Evolutionary conservation across 2,888 invertebrate genomes (phyloP).

Genomic region (Nycteola revayana): DNA sequence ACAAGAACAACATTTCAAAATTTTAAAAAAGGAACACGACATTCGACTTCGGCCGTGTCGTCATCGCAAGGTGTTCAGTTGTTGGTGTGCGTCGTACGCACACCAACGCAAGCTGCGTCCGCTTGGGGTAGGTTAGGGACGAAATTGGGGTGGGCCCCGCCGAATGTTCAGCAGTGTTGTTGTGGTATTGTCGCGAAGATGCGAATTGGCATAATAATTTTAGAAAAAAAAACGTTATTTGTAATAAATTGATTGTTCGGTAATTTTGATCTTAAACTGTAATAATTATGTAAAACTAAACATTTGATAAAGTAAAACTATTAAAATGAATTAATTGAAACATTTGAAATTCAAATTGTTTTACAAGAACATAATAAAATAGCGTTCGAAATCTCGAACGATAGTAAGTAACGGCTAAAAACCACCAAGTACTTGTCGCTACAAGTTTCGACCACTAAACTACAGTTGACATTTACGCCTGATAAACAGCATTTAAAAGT

Average conservation of each 20-base stretch:
- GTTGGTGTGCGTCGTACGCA: slow-evolving; percentile 27
- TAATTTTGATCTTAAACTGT: no score
- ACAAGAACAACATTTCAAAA: not conserved
- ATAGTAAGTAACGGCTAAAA: no score
- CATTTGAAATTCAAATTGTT: no score
- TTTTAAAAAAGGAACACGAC: slow-evolving; percentile 21
- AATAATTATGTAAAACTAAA: no score
- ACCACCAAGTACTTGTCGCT: no score
- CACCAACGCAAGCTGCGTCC: slow-evolving; percentile 36
- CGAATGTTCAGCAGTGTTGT: slow-evolving; percentile 74
- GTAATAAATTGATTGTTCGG: no score
- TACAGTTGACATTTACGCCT: slow-evolving; percentile 48
- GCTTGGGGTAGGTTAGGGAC: slow-evolving; percentile 74
- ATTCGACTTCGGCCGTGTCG: slow-evolving; percentile 24
- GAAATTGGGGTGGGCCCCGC: slow-evolving; percentile 69
- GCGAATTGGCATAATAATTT: slow-evolving; percentile 18
- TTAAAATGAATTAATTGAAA: no score
- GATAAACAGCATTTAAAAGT: slow-evolving; percentile 47
- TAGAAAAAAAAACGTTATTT: no score
- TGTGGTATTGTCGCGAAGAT: slow-evolving; percentile 51
- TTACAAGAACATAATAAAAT: no score
- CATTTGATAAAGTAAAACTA: no score
- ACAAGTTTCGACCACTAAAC: slow-evolving; percentile 51
- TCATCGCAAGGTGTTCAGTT: slow-evolving; percentile 35
- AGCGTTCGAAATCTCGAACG: no score